Base-by-base conservation (phyloP, 2,888 invertebrate species). In the Halictus quadricinctus region DNA sequence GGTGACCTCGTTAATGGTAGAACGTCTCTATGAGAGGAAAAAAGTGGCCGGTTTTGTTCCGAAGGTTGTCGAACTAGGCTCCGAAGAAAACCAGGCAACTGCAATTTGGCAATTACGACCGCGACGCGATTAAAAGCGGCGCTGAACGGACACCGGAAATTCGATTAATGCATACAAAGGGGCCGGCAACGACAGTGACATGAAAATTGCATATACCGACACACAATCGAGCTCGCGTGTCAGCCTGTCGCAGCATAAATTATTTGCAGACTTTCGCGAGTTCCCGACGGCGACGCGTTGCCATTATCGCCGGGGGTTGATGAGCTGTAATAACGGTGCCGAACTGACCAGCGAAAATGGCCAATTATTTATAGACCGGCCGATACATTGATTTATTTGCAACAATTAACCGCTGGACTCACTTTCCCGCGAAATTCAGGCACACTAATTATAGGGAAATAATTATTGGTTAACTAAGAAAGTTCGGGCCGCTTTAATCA, bases 181-280 rank as follows among this genome's bases (percentile, higher is more conserved):
- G 69, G 70, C 83, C 66, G 86, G 82, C 36, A 15, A 15, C 88
- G 90, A 86, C 87, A 76, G 76, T 84, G 87, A 89, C 84, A 80
- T 43, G 87, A 87, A 87, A 89, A 90, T 90, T 88, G 85, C 85
- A 83, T 83, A 73, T 85, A 83, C 77, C 85, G 83, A 82, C 88
- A 81, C n/a, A 41, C 78, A 81, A 83, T 29, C 83, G 73, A 41
- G 76, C 69, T 60, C 25, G 79, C 77, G 48, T 43, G 50, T 60
- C 74, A 12, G 70, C 72, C 18, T 21, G 29, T 36, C 41, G 29
- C 15, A 73, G 74, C 77, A 79, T 79, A 82, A 88, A 85, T 88
- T 87, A 88, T 88, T 83, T 80, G 70, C 79, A 64, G 54, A 80
- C 74, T 84, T 74, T 83, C 58, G 41, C 29, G 25, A 29, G 29